These are phyloP conservation scores for Neosalanx taihuensis DNA, from an alignment of 2,797 vertebrate genomes.

Conservation along the genomic window DNA sequence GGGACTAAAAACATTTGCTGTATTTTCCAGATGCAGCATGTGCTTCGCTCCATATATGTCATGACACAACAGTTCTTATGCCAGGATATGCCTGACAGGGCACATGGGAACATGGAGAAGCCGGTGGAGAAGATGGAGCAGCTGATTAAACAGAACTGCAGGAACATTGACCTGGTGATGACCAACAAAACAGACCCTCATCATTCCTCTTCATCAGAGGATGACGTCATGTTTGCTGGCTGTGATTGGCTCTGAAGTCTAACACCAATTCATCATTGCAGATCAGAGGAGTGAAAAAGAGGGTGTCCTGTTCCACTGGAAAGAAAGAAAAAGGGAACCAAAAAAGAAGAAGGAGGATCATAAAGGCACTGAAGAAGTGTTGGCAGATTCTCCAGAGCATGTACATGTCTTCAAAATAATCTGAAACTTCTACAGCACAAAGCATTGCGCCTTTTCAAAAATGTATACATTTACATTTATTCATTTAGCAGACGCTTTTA, in stretches of 20 bases:
- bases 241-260: not conserved
- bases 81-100: slow-evolving; percentile 40
- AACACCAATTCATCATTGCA: slow-evolving; percentile 44
- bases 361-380: slow-evolving; percentile 62
- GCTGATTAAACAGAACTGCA: slow-evolving; percentile 68
- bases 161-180: slow-evolving; percentile 55
- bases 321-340: slow-evolving; percentile 57
- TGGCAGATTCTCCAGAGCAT: slow-evolving; percentile 74
- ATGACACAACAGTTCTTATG: slow-evolving; percentile 63
- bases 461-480: too few relatives aligned
- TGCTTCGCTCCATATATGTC: slow-evolving; percentile 68
- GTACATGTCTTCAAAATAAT: slow-evolving; percentile 14
- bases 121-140: slow-evolving; percentile 65
- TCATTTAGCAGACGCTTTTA: too few relatives aligned
- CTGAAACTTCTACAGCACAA: not conserved
- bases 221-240: not conserved
- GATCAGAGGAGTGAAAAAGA: slow-evolving; percentile 44
- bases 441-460: too few relatives aligned
- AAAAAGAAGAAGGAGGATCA: slow-evolving; percentile 55
- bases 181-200: not conserved
- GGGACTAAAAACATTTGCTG: not conserved
- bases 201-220: not conserved
- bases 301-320: slow-evolving; percentile 49
- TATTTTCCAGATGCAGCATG: slow-evolving; percentile 55
- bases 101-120: slow-evolving; percentile 39